Evolutionary conservation across 92 coral and sea anemone species (phyloP), one percentile per base, ranked within the genome.

Genomic region (Umimayanthus chanpuru): DNA sequence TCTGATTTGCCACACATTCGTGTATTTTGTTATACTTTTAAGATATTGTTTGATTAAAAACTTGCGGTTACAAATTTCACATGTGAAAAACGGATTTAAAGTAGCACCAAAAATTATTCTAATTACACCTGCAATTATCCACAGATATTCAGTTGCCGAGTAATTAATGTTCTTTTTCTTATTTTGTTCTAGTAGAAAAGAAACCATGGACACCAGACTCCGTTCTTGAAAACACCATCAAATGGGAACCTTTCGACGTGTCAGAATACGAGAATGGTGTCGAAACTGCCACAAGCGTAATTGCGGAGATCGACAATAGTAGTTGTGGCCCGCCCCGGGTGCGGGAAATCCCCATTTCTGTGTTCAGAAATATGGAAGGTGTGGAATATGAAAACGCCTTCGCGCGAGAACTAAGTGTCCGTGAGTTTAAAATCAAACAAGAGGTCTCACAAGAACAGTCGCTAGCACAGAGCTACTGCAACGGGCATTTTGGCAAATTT

Each of bases 161-260:
- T 61, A 61, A 61, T 21, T 76, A 20, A 80, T 14, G 26, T 14
- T 61, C 38, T 67, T 40, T 44, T 43, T 83, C 38, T 30, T 43
- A 5, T 58, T 43, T 66, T 83, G 44, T 49, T 80, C 56, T 29
- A 28, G 44, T 32, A 91, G 91, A 70, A 26, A 91, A 83, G 83
- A 73, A 85, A 32, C 39, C 84, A 15, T 26, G 88, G 65, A 64
- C 29, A 68, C 76, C 89, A 26, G 90, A 81, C 80, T 80, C 74
- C 44, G 92, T 77, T 38, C 92, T 89, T 15, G 76, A 85, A 32
- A 87, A 80, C 26, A 88, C 76, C 25, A 61, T 90, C 36, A 75
- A 89, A 44, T 95, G 98, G 98, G 96, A 92, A 65, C 94, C 94
- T 0, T 88, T 95, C 10, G 96, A 95, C 82, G 92, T 93, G 92